A percentile compares a stretch with the other conserved stretches of the same genome.
Conservation (phyloP, 1,140 invertebrate genomes). For the Drosophila orena region DNA sequence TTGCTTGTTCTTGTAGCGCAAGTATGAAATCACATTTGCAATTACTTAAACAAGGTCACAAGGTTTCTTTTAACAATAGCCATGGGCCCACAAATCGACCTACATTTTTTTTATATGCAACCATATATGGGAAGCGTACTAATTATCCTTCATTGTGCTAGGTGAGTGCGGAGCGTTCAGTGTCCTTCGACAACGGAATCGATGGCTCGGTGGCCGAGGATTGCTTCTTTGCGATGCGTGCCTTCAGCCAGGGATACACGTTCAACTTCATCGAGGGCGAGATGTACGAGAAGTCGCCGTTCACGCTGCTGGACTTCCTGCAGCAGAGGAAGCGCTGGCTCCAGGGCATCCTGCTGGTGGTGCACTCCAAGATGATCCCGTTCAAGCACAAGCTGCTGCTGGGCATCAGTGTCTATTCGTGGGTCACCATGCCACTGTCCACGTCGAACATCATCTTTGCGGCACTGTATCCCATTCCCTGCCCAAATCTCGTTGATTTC, state of each 20-base stretch:
- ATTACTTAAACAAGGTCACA: too few species aligned
- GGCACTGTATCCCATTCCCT: conserved; percentile 93
- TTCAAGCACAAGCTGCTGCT: conserved; percentile 93
- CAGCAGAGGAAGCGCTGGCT: conserved; percentile 98
- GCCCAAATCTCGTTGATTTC: conserved; percentile 92
- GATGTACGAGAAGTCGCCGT: conserved; percentile 99
- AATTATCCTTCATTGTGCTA: conserved; percentile 84
- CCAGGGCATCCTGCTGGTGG: conserved; percentile 97
- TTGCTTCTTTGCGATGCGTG: conserved; percentile 98
- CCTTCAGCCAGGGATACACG: conserved; percentile 92
- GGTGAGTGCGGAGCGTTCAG: conserved; percentile 94
- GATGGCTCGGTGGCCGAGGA: conserved; percentile 99
- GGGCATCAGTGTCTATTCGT: conserved; percentile 96
- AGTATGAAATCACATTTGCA: too few species aligned
- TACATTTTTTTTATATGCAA: not conserved
- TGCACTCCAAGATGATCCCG: conserved; percentile 95
- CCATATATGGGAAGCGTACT: not conserved
- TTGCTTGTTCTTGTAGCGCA: too few species aligned
- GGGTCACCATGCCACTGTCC: conserved; percentile 97
- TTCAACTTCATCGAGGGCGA: conserved; percentile 98
- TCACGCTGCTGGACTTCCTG: conserved; percentile 96
- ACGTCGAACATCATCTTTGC: conserved; percentile 95
- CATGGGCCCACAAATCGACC: not conserved
- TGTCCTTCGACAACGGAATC: conserved; percentile 97
- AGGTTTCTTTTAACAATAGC: too few species aligned